Evolutionary conservation across 2,888 invertebrate genomes (phyloP).

Genomic region (Luperina nickerlii): DNA sequence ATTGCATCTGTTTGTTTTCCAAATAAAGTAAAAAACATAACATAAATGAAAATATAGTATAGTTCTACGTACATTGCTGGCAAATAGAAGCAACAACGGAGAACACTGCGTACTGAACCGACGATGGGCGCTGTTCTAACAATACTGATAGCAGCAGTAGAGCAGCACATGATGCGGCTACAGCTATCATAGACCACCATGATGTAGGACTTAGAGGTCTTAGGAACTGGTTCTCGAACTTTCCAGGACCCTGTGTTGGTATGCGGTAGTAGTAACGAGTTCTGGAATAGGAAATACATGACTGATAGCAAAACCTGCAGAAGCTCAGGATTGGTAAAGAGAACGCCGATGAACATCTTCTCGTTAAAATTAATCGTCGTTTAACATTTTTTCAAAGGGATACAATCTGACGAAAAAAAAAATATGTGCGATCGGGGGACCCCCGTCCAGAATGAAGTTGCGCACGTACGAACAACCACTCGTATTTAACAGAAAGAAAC

Average conservation of each 20-base stretch:
- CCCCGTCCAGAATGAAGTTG: too few species aligned
- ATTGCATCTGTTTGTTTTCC: neutral
- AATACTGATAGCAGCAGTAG: slow-evolving; percentile 78
- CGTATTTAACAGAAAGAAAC: too few species aligned
- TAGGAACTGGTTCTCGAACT: slow-evolving; percentile 85
- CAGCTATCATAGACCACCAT: slow-evolving; percentile 81
- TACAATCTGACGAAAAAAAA: too few species aligned
- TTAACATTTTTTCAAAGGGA: neutral
- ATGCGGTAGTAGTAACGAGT: slow-evolving; percentile 82
- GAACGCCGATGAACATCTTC: too few species aligned
- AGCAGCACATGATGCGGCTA: slow-evolving; percentile 75
- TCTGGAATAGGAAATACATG: slow-evolving; percentile 69
- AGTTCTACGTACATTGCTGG: slow-evolving; percentile 82
- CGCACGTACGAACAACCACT: too few species aligned
- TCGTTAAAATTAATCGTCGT: neutral
- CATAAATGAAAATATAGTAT: neutral
- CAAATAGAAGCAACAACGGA: slow-evolving; percentile 83
- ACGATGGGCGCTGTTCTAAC: slow-evolving; percentile 76
- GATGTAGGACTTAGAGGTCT: slow-evolving; percentile 82
- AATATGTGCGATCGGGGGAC: too few species aligned
- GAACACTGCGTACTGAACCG: slow-evolving; percentile 79
- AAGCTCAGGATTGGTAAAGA: neutral
- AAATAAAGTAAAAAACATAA: neutral
- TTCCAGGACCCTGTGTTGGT: slow-evolving; percentile 80
- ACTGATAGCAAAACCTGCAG: neutral